Conservation (phyloP, 1,140 invertebrate species). For the Drosophila guanche region DNA sequence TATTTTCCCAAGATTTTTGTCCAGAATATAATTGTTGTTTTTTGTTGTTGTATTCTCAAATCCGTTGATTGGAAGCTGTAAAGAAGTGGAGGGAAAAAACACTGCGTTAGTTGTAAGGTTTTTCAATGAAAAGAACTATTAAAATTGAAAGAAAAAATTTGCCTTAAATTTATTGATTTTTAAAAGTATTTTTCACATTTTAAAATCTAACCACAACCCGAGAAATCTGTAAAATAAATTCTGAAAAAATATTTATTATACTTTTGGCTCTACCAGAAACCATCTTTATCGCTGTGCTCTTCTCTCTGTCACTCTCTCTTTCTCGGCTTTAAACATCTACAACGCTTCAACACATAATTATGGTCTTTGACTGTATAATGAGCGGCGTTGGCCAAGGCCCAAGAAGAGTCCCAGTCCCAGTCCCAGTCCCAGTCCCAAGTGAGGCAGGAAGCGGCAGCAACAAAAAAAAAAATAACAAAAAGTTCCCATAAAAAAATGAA, state of each 20-base stretch:
- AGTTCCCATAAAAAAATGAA: constrained; percentile 33
- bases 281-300: constrained; percentile 8
- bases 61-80: constrained; percentile 73
- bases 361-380: constrained; percentile 82
- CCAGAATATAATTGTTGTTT: constrained; percentile 26
- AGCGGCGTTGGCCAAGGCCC: constrained; percentile 60
- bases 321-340: constrained; percentile 62
- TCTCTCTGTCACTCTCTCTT: constrained; percentile 27
- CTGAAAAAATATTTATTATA: constrained; percentile 27
- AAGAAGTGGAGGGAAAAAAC: constrained; percentile 7
- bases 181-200: too few relatives aligned
- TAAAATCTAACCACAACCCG: too few relatives aligned
- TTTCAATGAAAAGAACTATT: too few relatives aligned
- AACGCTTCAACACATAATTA: constrained; percentile 82
- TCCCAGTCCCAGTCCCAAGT: constrained; percentile 43
- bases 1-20: constrained; percentile 23
- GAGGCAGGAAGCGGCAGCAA: constrained; percentile 64
- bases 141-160: too few relatives aligned
- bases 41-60: constrained; percentile 55
- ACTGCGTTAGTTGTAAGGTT: constrained; percentile 22
- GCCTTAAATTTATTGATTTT: too few relatives aligned
- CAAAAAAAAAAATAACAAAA: constrained; percentile 43
- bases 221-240: too few relatives aligned
- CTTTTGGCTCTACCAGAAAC: neutral
- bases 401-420: too few relatives aligned